Conservation (phyloP, 2,113 vertebrate species). For the Dendrocopos noguchii region DNA sequence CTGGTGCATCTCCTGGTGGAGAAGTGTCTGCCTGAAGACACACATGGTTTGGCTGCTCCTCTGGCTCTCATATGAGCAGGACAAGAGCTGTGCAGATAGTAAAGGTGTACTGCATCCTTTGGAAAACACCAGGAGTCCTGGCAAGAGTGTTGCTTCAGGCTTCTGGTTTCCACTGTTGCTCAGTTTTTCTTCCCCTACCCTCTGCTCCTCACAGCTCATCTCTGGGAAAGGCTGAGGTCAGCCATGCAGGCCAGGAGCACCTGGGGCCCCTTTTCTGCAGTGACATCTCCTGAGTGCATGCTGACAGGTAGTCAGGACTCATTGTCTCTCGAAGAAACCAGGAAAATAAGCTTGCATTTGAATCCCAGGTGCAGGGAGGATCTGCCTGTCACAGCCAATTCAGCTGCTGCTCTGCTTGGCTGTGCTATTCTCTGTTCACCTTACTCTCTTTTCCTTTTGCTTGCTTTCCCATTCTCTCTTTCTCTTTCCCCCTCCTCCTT, state of each 20-base stretch:
- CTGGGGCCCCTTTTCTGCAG: slow-evolving; percentile 19
- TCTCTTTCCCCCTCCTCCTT: neutral
- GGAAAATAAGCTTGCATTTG: slow-evolving; percentile 46
- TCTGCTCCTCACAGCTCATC: neutral
- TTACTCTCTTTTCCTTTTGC: neutral
- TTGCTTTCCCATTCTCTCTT: neutral
- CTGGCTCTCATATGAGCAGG: neutral
- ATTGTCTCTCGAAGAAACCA: slow-evolving; percentile 27
- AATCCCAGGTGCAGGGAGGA: slow-evolving; percentile 54
- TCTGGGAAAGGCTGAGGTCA: slow-evolving; percentile 32
- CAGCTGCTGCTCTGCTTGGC: neutral
- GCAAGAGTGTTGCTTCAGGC: neutral
- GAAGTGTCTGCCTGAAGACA: neutral
- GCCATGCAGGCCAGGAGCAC: neutral
- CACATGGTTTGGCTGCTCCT: neutral
- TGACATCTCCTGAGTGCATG: neutral
- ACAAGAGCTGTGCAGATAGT: neutral
- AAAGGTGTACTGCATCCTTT: neutral
- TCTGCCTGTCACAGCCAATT: slow-evolving; percentile 61
- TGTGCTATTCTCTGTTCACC: neutral
- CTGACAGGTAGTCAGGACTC: slow-evolving; percentile 66
- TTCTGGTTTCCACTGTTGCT: neutral
- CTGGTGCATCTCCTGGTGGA: neutral
- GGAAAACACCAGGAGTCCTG: neutral
- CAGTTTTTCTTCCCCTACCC: neutral